These are phyloP conservation scores for Siphlonurus alternatus DNA, from an alignment of 2,888 invertebrate species.

Conservation along the genomic window DNA sequence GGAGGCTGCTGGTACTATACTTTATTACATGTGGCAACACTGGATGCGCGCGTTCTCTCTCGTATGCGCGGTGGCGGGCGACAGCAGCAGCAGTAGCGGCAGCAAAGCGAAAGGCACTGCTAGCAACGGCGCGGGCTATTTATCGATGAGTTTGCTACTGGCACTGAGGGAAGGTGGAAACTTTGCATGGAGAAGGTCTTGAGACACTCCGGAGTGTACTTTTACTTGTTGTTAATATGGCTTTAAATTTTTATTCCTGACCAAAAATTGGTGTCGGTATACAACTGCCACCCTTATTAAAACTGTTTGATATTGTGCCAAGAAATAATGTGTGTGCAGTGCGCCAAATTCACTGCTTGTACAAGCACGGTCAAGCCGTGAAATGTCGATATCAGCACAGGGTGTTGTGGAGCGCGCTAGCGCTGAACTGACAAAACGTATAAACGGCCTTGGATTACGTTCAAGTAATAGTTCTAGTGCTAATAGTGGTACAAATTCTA, in stretches of 20 bases:
- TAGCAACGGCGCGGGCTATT: neutral
- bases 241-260: neutral
- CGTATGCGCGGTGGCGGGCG: neutral
- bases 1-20: neutral
- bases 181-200: neutral
- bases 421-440: conserved; percentile 75
- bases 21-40: neutral
- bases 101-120: neutral
- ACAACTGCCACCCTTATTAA: neutral
- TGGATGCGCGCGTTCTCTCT: neutral
- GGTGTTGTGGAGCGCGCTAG: conserved; percentile 85
- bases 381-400: conserved; percentile 59
- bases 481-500: conserved; percentile 4
- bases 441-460: conserved; percentile 63
- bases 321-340: neutral
- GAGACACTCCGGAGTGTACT: too few relatives aligned
- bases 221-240: neutral
- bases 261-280: neutral
- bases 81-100: neutral
- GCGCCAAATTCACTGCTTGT: neutral
- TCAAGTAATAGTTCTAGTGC: conserved; percentile 33
- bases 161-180: neutral
- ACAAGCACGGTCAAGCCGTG: neutral
- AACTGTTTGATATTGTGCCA: neutral
- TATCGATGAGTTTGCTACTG: neutral